These are phyloP conservation scores for Xanthorhoe designata DNA, from an alignment of 2,888 invertebrate genomes.

Conservation along the genomic window DNA sequence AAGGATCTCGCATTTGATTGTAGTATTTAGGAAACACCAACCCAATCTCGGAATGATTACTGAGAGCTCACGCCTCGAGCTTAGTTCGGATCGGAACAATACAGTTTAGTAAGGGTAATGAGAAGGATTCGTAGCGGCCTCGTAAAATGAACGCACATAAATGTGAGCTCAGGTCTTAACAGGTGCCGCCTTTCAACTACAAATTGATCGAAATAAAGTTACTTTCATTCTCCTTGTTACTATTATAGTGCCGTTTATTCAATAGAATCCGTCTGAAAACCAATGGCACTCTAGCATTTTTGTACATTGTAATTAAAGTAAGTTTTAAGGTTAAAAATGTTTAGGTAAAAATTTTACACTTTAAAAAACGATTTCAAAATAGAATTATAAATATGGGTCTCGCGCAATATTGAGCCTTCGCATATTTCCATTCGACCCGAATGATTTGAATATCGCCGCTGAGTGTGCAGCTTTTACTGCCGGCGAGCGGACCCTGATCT, in stretches of 20 bases:
- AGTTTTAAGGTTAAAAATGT: neutral
- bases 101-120: slow-evolving; percentile 52
- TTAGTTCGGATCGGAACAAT: slow-evolving; percentile 57
- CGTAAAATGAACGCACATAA: slow-evolving; percentile 48
- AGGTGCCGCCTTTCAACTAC: slow-evolving; percentile 43
- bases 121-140: slow-evolving; percentile 50
- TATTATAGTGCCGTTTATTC: slow-evolving; percentile 19
- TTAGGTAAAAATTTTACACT: neutral
- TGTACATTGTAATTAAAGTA: neutral
- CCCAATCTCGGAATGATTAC: slow-evolving; percentile 50
- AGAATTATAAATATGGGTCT: slow-evolving; percentile 9
- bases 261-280: slow-evolving; percentile 12
- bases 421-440: slow-evolving; percentile 49
- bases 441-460: slow-evolving; percentile 59
- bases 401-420: slow-evolving; percentile 20
- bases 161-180: slow-evolving; percentile 37
- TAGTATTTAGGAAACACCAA: slow-evolving; percentile 25
- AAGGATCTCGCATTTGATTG: slow-evolving; percentile 8
- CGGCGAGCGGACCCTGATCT: slow-evolving; percentile 52
- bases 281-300: neutral
- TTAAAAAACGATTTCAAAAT: slow-evolving; percentile 6
- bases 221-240: slow-evolving; percentile 31
- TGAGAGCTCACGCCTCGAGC: slow-evolving; percentile 50
- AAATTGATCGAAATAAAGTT: slow-evolving; percentile 41
- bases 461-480: slow-evolving; percentile 56